These are phyloP conservation scores for Lapara coniferarum DNA, from an alignment of 2,888 invertebrate genomes.

Conservation along the genomic window DNA sequence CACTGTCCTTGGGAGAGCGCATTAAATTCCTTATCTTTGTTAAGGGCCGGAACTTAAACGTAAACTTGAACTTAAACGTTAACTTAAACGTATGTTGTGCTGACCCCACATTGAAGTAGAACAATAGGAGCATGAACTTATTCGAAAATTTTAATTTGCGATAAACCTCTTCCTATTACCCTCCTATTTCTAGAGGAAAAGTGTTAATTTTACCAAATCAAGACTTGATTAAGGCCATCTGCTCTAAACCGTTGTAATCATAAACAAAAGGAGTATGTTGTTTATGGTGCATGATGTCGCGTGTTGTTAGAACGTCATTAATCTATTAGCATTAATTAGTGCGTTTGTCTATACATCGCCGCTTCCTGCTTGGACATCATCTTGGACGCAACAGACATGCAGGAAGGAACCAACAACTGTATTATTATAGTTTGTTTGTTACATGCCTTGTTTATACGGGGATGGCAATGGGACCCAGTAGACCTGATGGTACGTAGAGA, in stretches of 20 bases:
- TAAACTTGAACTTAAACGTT: no score
- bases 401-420: constrained; percentile 32
- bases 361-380: constrained; percentile 59
- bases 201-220: neutral
- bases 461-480: no score
- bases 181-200: neutral
- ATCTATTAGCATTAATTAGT: constrained; percentile 68
- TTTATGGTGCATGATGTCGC: constrained; percentile 30
- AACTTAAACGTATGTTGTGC: no score
- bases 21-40: no score
- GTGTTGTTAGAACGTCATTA: constrained; percentile 38
- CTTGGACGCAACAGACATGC: constrained; percentile 29
- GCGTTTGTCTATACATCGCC: constrained; percentile 61
- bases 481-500: no score
- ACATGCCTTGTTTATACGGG: no score
- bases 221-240: neutral
- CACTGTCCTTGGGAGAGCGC: no score
- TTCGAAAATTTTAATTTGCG: no score
- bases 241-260: neutral
- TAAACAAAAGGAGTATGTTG: constrained; percentile 23
- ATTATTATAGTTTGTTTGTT: no score
- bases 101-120: no score
- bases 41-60: no score
- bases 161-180: neutral
- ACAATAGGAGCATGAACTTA: no score